phyloP scores from a whole-genome alignment of 2,113 vertebrate genomes.

The Malurus elegans region DNA sequence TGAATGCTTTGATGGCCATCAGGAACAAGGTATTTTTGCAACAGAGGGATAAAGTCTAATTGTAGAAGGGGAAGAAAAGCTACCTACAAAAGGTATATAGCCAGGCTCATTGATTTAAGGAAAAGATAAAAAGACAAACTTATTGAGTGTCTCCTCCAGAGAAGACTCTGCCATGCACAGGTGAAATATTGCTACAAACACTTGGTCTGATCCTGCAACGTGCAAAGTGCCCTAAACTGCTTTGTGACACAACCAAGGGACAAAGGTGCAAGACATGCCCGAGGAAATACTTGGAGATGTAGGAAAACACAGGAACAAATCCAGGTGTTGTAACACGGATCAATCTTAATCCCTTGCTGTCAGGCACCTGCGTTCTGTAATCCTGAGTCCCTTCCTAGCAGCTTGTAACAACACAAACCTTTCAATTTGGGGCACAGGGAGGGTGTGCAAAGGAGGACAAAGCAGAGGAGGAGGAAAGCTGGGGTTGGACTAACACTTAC shows the following conservation, averaged over 20 bases:
- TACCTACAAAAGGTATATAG: not conserved
- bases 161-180: not conserved
- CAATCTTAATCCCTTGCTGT: not conserved
- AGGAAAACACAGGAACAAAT: not conserved
- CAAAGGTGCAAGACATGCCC: accelerated
- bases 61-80: not conserved
- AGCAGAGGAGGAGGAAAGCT: not conserved
- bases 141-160: not conserved
- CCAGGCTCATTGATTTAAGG: not conserved
- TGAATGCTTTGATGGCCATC: not conserved
- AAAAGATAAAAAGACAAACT: not conserved
- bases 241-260: not conserved
- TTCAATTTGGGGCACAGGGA: accelerated
- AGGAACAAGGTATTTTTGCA: not conserved
- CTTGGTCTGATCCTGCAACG: not conserved
- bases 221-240: not conserved
- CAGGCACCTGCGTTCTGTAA: not conserved
- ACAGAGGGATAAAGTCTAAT: not conserved
- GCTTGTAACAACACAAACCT: not conserved
- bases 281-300: not conserved
- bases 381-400: not conserved
- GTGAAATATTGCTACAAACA: not conserved
- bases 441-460: not conserved
- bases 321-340: not conserved
- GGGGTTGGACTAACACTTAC: not conserved